These are phyloP conservation scores for Rhinoptilus africanus DNA, from an alignment of 2,113 vertebrate species.

Conservation along the genomic window DNA sequence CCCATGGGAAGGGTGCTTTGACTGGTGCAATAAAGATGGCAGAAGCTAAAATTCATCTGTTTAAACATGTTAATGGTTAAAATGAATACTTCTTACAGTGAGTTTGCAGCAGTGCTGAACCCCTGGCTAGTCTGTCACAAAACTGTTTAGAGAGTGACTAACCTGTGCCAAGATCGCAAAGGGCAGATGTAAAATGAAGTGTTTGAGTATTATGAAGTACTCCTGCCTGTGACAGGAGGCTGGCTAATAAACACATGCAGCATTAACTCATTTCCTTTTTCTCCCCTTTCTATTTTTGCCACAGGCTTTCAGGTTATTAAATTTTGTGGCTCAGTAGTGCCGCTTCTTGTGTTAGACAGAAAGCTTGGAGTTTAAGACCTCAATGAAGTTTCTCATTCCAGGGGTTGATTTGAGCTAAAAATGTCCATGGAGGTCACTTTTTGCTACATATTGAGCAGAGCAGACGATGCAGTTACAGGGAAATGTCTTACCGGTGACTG, in stretches of 20 bases:
- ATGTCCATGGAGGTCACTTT: neutral
- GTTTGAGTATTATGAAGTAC: neutral
- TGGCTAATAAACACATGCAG: neutral
- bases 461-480: neutral
- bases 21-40: neutral
- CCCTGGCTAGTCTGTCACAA: neutral
- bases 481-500: neutral
- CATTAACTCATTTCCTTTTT: neutral
- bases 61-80: neutral
- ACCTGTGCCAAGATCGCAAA: neutral
- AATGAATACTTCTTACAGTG: neutral
- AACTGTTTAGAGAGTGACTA: neutral
- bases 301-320: slow-evolving; percentile 2
- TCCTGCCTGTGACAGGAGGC: neutral
- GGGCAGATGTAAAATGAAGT: neutral
- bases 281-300: neutral
- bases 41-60: neutral
- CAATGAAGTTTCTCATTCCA: neutral
- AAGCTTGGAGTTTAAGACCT: neutral
- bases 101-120: neutral
- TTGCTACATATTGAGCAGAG: neutral
- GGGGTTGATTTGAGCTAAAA: slow-evolving; percentile 13
- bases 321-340: neutral
- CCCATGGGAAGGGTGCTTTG: neutral
- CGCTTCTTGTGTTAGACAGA: neutral